Evolutionary conservation across 1,140 invertebrate genomes (phyloP), one percentile per base, ranked within the genome.

Genomic region (Samia ricini): DNA sequence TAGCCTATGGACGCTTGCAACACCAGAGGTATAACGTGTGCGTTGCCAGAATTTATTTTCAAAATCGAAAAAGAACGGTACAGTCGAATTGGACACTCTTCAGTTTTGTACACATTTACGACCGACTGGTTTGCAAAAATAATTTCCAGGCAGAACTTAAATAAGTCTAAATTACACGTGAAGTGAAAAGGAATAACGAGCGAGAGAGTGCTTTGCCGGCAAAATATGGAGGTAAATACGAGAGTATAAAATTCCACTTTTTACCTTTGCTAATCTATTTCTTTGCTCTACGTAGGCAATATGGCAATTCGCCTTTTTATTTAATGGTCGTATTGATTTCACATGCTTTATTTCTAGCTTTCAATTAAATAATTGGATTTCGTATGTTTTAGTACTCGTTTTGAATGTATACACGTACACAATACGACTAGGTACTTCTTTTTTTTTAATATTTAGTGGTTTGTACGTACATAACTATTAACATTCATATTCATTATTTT

Each of bases 191-290:
- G 10, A 42, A 42, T 15, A 42, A 42, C 33, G 33, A 42, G 4
- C n/a, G 15, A 42, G n/a, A 42, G 33, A 42, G 33, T 12, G 33
- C 33, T 42, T 42, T 42, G 33, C 33, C 33, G n/a, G n/a, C 33
- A 42, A 15, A 42, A 42, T 12, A 15, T n/a, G n/a, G n/a, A n/a
- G n/a, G n/a, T 1, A 15, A 42, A 42, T 42, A 42, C 33, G 33
- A n/a, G n/a, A n/a, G n/a, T 42, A 42, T 42, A 12, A 42, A 42
- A 42, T 42, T 12, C 33, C 33, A 42, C 33, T 42, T 42, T 42
- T 42, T 42, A 42, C 33, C 33, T 42, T 42, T 42, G 33, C n/a
- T 42, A 42, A 42, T 42, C 12, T 42, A 42, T 42, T 42, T 42
- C 33, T 42, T 15, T 12, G 33, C 0, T 42, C n/a, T n/a, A n/a